Conservation (phyloP, 2,888 invertebrate species). For the Griposia aprilina region DNA sequence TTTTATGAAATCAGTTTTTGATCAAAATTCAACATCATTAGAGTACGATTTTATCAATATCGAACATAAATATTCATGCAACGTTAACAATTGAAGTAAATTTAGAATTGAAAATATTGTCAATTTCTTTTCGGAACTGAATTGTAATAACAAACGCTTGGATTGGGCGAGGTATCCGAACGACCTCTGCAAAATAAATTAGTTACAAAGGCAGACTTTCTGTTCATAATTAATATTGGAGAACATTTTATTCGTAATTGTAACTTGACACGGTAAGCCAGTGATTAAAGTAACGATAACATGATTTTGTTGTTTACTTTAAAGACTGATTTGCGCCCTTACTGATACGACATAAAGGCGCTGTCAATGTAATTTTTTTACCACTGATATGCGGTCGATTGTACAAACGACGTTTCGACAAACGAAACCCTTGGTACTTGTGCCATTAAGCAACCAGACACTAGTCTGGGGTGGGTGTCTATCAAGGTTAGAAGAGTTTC, state of each 20-base stretch:
- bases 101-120: slow-evolving; percentile 54
- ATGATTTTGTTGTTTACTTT: background rate
- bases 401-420: background rate
- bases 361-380: background rate
- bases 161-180: slow-evolving; percentile 36
- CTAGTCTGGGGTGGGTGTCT: no score
- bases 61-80: slow-evolving; percentile 29
- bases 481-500: no score
- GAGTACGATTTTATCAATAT: slow-evolving; percentile 46
- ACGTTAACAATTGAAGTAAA: slow-evolving; percentile 62
- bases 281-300: background rate
- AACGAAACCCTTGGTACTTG: background rate
- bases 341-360: background rate
- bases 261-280: slow-evolving; percentile 23
- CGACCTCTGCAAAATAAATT: slow-evolving; percentile 45
- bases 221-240: slow-evolving; percentile 34
- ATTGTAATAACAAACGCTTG: slow-evolving; percentile 51
- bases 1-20: background rate
- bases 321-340: background rate
- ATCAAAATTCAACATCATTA: slow-evolving; percentile 43
- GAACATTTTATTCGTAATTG: slow-evolving; percentile 24
- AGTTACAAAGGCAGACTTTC: slow-evolving; percentile 29
- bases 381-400: background rate
- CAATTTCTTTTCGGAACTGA: slow-evolving; percentile 52
- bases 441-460: background rate